phyloP scores from a whole-genome alignment of 2,888 invertebrate species.

The Phasia obesa region DNA sequence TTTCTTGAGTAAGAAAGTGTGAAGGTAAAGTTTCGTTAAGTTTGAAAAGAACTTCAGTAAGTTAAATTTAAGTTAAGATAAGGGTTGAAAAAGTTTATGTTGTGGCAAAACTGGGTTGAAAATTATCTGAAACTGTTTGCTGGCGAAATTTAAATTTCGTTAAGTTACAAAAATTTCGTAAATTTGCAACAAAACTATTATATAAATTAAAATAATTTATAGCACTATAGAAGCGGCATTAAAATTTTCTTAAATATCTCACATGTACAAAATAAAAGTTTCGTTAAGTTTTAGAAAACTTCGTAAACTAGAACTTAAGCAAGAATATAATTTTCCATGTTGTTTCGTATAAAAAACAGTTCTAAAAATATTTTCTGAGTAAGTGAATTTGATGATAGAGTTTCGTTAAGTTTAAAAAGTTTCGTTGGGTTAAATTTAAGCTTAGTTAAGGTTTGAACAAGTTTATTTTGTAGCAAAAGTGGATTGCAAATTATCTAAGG shows the following conservation, averaged over 20 bases:
- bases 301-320: neutral
- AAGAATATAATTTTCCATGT: neutral
- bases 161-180: neutral
- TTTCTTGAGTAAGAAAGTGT: no score
- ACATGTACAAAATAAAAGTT: neutral
- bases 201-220: neutral
- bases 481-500: neutral
- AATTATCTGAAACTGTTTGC: no score
- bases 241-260: neutral
- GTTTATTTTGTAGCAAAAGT: no score
- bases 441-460: neutral
- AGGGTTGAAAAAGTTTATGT: no score
- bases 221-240: neutral
- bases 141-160: neutral
- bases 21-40: conserved; percentile 14
- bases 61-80: neutral
- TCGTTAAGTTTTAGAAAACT: conserved; percentile 21
- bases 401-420: neutral
- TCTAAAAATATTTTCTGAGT: neutral
- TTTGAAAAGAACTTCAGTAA: neutral
- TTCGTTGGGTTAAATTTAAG: conserved; percentile 21
- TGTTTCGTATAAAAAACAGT: neutral
- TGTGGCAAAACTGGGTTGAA: no score
- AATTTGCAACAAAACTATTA: neutral
- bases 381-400: neutral